Conservation (phyloP, 1,140 invertebrate genomes). For the Periplaneta americana region DNA sequence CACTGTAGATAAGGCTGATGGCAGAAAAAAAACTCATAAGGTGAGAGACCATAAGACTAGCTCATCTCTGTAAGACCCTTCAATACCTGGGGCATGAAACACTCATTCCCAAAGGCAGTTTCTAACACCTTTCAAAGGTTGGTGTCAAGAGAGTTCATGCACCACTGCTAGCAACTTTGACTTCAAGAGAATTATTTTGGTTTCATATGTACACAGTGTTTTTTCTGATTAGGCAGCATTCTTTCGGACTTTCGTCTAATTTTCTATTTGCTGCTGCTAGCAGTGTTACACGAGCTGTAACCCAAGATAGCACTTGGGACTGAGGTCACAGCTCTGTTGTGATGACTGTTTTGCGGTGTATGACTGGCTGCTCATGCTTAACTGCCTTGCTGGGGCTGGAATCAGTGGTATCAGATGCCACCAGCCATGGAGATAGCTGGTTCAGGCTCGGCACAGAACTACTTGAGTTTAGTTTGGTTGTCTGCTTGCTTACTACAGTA, state of each 20-base stretch:
- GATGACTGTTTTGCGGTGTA: conserved; percentile 76
- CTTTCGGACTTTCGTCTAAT: neutral
- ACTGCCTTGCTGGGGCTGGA: conserved; percentile 50
- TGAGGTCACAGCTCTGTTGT: conserved; percentile 46
- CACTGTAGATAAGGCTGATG: too few species aligned
- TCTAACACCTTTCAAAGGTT: too few species aligned
- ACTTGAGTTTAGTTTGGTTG: neutral
- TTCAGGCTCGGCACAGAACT: conserved; percentile 31
- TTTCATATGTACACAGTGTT: neutral
- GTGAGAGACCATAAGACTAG: too few species aligned
- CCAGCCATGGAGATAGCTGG: conserved; percentile 68
- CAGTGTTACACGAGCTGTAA: too few species aligned
- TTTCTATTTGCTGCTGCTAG: too few species aligned
- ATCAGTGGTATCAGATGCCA: conserved; percentile 55
- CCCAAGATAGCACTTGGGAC: neutral
- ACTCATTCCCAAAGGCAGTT: too few species aligned
- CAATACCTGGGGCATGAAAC: too few species aligned
- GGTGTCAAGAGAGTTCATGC: too few species aligned
- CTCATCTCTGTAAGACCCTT: too few species aligned
- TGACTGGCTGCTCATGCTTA: conserved; percentile 49
- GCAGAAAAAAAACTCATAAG: too few species aligned
- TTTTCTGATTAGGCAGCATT: neutral
- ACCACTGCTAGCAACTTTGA: too few species aligned
- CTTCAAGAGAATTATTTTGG: neutral
- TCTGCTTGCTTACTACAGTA: neutral